Conservation (phyloP, 2,113 vertebrate species). For the Physeter macrocephalus region DNA sequence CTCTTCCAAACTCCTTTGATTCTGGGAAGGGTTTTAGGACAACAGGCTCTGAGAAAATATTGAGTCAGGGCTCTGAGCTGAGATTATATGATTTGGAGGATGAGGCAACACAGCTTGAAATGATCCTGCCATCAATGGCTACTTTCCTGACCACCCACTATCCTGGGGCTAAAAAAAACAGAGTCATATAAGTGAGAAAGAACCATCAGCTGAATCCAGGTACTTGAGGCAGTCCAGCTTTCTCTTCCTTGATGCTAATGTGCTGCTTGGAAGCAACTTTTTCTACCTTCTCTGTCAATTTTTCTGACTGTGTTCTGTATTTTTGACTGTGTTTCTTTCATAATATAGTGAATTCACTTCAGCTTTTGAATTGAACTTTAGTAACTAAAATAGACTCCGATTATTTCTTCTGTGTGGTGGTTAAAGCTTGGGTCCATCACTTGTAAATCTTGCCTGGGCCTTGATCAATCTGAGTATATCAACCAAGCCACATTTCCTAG, state of each 20-base stretch:
- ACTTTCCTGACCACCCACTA: background rate
- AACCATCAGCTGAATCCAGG: background rate
- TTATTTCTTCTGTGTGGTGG: background rate
- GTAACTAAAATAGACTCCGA: background rate
- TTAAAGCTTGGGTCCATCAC: background rate
- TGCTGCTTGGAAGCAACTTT: background rate
- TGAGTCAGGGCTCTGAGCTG: background rate
- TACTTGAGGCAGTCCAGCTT: background rate
- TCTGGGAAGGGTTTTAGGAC: background rate
- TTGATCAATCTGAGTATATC: background rate
- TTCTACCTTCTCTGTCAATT: background rate
- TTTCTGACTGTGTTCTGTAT: background rate
- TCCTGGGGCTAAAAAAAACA: background rate
- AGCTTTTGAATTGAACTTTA: background rate
- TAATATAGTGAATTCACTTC: background rate
- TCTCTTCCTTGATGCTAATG: background rate
- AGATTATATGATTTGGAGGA: background rate
- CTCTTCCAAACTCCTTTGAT: background rate
- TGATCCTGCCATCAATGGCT: background rate
- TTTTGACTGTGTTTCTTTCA: background rate
- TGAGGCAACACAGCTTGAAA: background rate
- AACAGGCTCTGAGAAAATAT: background rate
- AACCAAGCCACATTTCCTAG: background rate
- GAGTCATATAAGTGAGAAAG: background rate
- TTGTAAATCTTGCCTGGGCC: background rate